Evolutionary conservation across 2,797 vertebrate genomes (phyloP), one percentile per base, ranked within the genome.

Genomic region (Myiothlypis coronata): DNA sequence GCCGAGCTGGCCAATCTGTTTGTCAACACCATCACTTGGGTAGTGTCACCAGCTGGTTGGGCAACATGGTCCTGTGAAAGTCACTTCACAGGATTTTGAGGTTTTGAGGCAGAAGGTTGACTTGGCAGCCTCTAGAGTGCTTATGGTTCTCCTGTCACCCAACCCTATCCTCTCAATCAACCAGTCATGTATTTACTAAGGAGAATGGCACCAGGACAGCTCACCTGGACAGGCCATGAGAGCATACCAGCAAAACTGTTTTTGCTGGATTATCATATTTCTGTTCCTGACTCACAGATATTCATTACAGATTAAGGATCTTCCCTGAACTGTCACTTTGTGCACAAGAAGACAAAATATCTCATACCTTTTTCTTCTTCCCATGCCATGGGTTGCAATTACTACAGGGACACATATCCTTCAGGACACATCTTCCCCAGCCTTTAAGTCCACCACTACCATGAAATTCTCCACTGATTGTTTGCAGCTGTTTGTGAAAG

Each of bases 41-140:
- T 1, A 1, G 27, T 30, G 50, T 22, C 82, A 78, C 39, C 3
- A 14, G 55, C 39, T 57, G 34, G 11, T 4, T 27, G 17, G 60
- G 6, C 19, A 78, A 11, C 0, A 0, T 2, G 39, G 57, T 24
- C 39, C 71, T 3, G 0, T 4, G 7, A 43, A 56, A 74, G 47
- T 19, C 2, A 0, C 3, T 12, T 67, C 46, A n/a, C 0, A 3
- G 28, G 26, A 39, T 39, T 39, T 28, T 20, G 57, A 60, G 37
- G 41, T 39, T 74, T 75, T 67, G 41, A 91, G 56, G 87, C 35
- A 84, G 59, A 71, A 87, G 24, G 28, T 8, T 86, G 86, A 50
- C 39, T 81, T 52, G n/a, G 61, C 7, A 5, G 32, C 22, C 43
- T 53, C 53, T n/a, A 55, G 30, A 89, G 39, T 70, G 49, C 44